These are phyloP conservation scores for Callocephalon fimbriatum DNA, from an alignment of 2,113 vertebrate genomes.

Conservation along the genomic window DNA sequence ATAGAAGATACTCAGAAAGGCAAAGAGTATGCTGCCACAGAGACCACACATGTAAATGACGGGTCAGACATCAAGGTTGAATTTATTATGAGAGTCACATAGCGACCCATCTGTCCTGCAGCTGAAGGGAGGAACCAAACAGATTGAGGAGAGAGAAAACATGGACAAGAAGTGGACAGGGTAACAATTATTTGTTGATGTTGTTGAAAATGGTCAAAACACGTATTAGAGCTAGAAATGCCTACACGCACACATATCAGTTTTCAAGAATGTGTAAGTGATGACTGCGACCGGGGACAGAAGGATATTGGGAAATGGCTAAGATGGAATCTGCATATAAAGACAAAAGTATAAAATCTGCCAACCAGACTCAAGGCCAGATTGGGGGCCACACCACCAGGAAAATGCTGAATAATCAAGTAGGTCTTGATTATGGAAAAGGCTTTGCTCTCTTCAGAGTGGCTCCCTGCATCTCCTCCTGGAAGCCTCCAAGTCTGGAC, in stretches of 20 bases:
- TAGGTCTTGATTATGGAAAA: background rate
- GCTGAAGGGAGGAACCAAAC: background rate
- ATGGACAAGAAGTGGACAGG: background rate
- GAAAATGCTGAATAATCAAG: background rate
- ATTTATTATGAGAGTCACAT: background rate
- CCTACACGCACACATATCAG: fast-evolving
- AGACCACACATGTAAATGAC: background rate
- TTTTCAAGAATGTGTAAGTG: background rate
- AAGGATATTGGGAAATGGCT: background rate
- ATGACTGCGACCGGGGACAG: background rate
- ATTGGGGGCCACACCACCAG: background rate
- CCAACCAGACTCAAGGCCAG: background rate
- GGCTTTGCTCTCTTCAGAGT: background rate
- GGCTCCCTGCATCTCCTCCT: background rate
- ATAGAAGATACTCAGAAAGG: background rate
- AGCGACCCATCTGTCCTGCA: conserved; percentile 4
- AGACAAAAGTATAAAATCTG: background rate
- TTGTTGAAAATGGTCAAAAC: background rate
- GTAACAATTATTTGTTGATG: background rate
- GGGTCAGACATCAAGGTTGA: background rate
- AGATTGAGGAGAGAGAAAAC: background rate
- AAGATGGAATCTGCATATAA: background rate
- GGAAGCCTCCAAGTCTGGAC: background rate
- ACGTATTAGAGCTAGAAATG: background rate
- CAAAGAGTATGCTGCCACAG: background rate